Evolutionary conservation across 1,140 invertebrate species (phyloP).

Genomic region (Colletes gigas): DNA sequence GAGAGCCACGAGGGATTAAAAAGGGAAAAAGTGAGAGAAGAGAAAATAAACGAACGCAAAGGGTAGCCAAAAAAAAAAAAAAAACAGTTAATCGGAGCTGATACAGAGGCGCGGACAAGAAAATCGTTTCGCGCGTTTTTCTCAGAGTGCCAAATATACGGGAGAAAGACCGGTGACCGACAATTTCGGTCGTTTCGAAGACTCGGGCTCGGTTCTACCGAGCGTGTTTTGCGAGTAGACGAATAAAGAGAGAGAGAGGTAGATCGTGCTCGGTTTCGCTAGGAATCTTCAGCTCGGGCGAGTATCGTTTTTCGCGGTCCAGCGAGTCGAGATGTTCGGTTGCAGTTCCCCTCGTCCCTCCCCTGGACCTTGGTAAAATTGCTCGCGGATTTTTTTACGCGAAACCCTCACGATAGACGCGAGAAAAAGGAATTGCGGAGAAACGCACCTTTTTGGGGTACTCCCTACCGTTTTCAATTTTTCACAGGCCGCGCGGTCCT

Average conservation of each 20-base stretch:
- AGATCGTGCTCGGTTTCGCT: neutral
- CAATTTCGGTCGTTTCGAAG: too few relatives aligned
- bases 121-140: conserved; percentile 61
- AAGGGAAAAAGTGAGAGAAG: conserved; percentile 24
- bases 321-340: neutral
- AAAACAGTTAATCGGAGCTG: neutral
- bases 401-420: too few relatives aligned
- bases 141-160: conserved; percentile 78
- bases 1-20: conserved; percentile 7
- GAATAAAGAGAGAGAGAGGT: neutral
- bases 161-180: neutral
- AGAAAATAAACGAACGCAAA: neutral
- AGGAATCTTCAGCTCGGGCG: too few relatives aligned
- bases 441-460: conserved; percentile 36
- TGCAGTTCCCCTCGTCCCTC: neutral
- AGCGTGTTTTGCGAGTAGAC: too few relatives aligned
- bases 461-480: conserved; percentile 74
- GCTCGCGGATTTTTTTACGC: too few relatives aligned
- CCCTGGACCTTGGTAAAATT: too few relatives aligned
- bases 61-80: neutral
- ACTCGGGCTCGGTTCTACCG: too few relatives aligned
- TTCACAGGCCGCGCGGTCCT: conserved; percentile 14
- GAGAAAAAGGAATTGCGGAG: too few relatives aligned
- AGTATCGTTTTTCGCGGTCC: too few relatives aligned
- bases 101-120: neutral